These are phyloP conservation scores for Spheniscus humboldti DNA, from an alignment of 2,797 vertebrate genomes.

Conservation along the genomic window DNA sequence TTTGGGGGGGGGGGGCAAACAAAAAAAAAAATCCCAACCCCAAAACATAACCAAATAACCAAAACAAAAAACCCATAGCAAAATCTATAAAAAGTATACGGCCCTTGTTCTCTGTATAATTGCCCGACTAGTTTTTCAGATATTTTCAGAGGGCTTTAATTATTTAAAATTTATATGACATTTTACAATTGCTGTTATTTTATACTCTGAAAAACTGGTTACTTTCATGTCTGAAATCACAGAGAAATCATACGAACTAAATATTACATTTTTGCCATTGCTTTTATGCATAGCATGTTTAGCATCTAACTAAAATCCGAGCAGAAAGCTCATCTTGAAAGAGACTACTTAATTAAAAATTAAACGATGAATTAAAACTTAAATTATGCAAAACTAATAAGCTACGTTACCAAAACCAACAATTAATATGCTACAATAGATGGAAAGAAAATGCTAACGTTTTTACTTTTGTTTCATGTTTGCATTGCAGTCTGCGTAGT, in stretches of 20 bases:
- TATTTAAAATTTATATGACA: conserved; percentile 67
- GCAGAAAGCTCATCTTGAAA: conserved; percentile 70
- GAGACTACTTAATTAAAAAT: conserved; percentile 79
- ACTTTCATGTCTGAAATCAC: conserved; percentile 60
- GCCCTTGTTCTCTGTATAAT: not conserved
- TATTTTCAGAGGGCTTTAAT: conserved; percentile 63
- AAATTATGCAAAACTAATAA: conserved; percentile 82
- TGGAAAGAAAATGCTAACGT: conserved; percentile 59
- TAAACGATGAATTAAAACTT: conserved; percentile 80
- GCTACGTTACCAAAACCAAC: conserved; percentile 71
- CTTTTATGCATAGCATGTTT: conserved; percentile 59
- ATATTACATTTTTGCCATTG: conserved; percentile 32
- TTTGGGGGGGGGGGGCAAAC: not conserved
- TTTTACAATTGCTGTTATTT: conserved; percentile 64
- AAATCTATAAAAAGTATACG: not conserved
- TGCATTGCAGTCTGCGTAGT: conserved; percentile 30
- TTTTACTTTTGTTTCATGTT: conserved; percentile 67
- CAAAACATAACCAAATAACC: not conserved
- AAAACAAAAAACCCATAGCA: not conserved
- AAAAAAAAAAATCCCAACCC: not conserved
- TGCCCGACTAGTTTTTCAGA: conserved; percentile 13
- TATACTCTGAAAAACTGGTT: conserved; percentile 40
- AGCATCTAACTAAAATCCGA: conserved; percentile 63
- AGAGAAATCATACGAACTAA: conserved; percentile 50
- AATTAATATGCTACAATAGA: conserved; percentile 71